Percentiles rank a stretch among this genome's conserved stretches.
phyloP scores from a whole-genome alignment of 2,797 vertebrate species.

The Rallus crepitans region DNA sequence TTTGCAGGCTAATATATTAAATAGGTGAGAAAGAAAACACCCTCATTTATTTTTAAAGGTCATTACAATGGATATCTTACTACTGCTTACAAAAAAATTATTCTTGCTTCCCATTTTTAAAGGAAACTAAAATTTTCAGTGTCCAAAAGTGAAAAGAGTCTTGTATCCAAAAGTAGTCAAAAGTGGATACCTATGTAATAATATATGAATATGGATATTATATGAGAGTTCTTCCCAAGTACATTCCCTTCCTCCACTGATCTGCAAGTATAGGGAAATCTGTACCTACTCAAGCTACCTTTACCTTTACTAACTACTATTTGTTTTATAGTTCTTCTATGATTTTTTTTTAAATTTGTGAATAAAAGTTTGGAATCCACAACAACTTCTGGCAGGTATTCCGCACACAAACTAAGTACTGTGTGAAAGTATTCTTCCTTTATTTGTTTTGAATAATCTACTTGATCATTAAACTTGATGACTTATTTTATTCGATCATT shows the following conservation, averaged over 20 bases:
- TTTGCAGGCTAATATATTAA: not conserved
- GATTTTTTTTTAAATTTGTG: not conserved
- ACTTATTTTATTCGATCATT: not conserved
- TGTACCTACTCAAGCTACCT: not conserved
- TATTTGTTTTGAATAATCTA: not conserved
- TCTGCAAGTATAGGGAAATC: not conserved
- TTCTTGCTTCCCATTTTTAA: not conserved
- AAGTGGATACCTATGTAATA: not conserved
- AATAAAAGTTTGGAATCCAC: not conserved
- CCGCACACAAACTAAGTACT: not conserved
- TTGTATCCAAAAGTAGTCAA: not conserved
- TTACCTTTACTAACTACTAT: not conserved
- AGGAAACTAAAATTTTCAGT: not conserved
- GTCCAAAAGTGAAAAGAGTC: not conserved
- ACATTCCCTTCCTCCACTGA: not conserved
- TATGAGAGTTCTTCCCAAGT: not conserved
- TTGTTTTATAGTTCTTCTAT: not conserved
- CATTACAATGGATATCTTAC: not conserved
- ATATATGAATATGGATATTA: not conserved
- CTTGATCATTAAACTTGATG: not conserved
- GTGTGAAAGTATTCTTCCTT: not conserved
- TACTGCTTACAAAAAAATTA: not conserved
- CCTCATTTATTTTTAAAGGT: not conserved
- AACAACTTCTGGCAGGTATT: not conserved
- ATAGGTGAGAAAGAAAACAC: not conserved